Percentiles rank a stretch among this genome's conserved stretches.
Evolutionary conservation across 2,888 invertebrate species (phyloP).

Genomic region (Branchellion lobata): DNA sequence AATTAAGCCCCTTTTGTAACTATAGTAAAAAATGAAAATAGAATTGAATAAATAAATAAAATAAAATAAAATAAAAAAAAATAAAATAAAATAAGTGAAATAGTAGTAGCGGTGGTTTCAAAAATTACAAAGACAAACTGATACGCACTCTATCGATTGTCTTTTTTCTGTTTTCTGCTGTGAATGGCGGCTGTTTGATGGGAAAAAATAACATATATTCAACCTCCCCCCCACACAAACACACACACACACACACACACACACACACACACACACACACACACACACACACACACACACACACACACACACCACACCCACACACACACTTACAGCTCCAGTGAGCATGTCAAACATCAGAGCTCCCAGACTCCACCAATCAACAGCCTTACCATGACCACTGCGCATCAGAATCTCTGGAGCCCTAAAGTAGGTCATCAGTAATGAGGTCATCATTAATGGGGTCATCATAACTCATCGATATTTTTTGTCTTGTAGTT

Average conservation of each 20-base stretch:
- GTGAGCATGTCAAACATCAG: constrained; percentile 98
- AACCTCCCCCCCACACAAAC: background rate
- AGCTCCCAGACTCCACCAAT: constrained; percentile 99
- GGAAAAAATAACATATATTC: no score
- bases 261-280: constrained; percentile 32
- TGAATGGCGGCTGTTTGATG: constrained; percentile 9
- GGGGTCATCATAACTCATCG: no score
- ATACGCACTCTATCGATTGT: constrained; percentile 81
- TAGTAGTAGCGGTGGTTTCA: no score
- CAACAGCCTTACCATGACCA: constrained; percentile 97
- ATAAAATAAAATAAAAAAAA: no score
- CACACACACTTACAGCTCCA: constrained; percentile 69
- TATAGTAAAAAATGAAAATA: background rate
- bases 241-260: constrained; percentile 39
- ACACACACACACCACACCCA: background rate
- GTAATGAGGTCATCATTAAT: no score
- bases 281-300: constrained; percentile 33
- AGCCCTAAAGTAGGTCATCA: constrained; percentile 80
- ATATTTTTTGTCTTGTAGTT: no score
- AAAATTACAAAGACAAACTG: background rate
- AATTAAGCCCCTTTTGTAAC: no score
- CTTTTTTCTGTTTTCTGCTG: constrained; percentile 78
- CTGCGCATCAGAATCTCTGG: constrained; percentile 94
- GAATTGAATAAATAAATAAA: no score
- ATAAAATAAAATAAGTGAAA: no score